Percentiles rank a stretch among this genome's conserved stretches.
These are phyloP conservation scores for Limnephilus lunatus DNA, from an alignment of 2,888 invertebrate genomes.

Conservation along the genomic window DNA sequence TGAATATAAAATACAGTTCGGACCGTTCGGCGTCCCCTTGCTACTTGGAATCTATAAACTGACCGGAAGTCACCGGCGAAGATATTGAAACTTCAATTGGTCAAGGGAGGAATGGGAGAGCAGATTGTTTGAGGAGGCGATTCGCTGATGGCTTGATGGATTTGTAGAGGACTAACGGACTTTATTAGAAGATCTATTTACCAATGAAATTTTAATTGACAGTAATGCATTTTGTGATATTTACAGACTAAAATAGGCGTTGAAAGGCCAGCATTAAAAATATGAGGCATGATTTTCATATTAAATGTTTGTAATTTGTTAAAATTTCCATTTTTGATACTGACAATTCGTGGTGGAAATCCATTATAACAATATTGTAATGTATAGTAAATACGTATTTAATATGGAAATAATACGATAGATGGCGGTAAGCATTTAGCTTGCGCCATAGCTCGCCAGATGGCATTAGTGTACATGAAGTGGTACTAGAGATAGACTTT, in stretches of 20 bases:
- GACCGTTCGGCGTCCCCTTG: constrained; percentile 44
- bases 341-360: no score
- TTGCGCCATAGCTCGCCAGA: no score
- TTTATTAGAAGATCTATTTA: neutral
- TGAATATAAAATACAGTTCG: constrained; percentile 64
- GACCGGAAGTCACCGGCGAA: constrained; percentile 62
- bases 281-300: neutral
- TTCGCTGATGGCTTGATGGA: neutral
- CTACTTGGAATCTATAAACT: constrained; percentile 49
- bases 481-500: no score
- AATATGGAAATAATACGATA: no score
- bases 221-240: neutral
- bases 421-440: no score
- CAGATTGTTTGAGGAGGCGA: constrained; percentile 40
- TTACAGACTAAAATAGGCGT: neutral
- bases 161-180: neutral
- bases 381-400: no score
- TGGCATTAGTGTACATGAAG: no score
- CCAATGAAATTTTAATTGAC: neutral
- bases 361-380: no score
- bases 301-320: neutral
- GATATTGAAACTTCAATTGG: constrained; percentile 66
- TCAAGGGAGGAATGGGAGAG: constrained; percentile 41
- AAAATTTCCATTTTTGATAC: no score
- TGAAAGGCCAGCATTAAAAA: neutral